Evolutionary conservation across 1,140 invertebrate species (phyloP), one percentile per base, ranked within the genome.

Genomic region (fruit fly (Drosophila melanogaster)): DNA sequence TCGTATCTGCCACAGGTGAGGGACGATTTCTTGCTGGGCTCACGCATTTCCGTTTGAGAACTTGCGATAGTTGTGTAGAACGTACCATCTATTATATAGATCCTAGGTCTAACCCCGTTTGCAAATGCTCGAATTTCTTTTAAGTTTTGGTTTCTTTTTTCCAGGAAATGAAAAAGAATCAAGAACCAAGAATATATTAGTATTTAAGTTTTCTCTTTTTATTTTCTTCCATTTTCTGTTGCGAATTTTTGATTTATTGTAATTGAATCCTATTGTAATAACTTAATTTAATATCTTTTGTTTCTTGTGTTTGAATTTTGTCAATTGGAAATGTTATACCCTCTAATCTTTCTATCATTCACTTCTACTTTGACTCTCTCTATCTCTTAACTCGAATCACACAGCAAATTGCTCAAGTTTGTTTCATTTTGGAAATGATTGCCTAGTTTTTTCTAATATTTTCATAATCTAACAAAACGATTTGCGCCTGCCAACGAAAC

Each of bases 1-100:
- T 97, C 96, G 74, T 98, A 97, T 93, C 93, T 98, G 89, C 97
- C 97, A 77, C 96, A 97, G 95, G 96, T 97, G 95, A 93, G 92
- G 93, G 89, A 92, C 91, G 80, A 91, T 79, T 86, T 81, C 77
- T 80, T 91, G 79, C 83, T 78, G 71, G 81, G 79, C 79, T 91
- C 91, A 75, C 79, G 85, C 75, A 90, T 92, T 74, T 92, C 90
- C 65, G 86, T 92, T 74, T 92, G 76, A 81, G 78, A 58, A 30
- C n/a, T 38, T 56, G 43, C 65, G 51, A 57, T 41, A 37, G 50
- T 69, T 56, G 64, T 33, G 53, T 67, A 57, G 64, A 50, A 47
- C 35, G 38, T 55, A 58, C 38, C 38, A 59, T 43, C 30, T 58
- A 50, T 24, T 38, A 19, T 44, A 37, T 62, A 66, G 33, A 51